Evolutionary conservation across 2,113 vertebrate genomes (phyloP).

Genomic region (Chlamydotis undulata): DNA sequence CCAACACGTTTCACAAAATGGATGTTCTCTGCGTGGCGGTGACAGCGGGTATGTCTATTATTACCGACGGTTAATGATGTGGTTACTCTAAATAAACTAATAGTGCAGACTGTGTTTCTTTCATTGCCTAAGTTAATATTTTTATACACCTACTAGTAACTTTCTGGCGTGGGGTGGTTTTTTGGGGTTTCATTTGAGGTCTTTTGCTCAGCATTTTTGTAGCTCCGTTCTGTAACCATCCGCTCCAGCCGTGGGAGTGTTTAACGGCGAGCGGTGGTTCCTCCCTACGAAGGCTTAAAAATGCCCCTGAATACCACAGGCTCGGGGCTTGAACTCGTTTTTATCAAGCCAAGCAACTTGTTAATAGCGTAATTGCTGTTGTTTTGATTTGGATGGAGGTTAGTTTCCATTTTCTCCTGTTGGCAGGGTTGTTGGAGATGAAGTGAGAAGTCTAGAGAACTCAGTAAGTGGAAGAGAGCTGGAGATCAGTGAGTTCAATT

Average conservation of each 20-base stretch:
- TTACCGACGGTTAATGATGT: background rate
- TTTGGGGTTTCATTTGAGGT: background rate
- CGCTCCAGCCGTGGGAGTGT: background rate
- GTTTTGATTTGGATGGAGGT: background rate
- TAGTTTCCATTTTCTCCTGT: background rate
- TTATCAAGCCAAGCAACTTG: background rate
- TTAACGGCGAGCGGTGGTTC: background rate
- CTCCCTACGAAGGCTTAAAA: background rate
- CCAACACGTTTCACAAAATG: accelerated
- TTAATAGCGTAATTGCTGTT: background rate
- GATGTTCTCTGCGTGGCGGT: background rate
- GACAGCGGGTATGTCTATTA: background rate
- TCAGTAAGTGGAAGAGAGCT: background rate
- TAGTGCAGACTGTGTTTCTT: background rate
- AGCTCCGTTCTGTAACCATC: background rate
- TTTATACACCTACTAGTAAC: background rate
- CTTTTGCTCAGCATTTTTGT: background rate
- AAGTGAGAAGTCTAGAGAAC: background rate
- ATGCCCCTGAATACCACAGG: background rate
- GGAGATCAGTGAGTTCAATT: background rate
- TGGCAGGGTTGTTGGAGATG: background rate
- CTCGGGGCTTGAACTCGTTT: background rate
- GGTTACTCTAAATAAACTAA: background rate
- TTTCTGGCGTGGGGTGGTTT: background rate
- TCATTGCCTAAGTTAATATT: background rate